phyloP scores from a whole-genome alignment of 2,113 vertebrate genomes.

The Phylloscopus trochiloides region DNA sequence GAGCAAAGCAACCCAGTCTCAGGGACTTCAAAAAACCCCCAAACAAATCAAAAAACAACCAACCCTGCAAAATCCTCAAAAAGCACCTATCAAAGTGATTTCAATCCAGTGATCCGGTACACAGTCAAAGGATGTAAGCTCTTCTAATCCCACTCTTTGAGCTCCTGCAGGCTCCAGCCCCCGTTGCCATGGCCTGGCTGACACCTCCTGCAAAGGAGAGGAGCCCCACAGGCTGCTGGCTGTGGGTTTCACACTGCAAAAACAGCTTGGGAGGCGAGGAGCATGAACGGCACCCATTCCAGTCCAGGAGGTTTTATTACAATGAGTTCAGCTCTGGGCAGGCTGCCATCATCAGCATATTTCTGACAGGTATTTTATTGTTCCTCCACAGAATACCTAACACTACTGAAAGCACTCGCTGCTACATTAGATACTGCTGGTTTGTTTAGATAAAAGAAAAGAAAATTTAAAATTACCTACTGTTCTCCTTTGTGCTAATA shows the following conservation, averaged over 20 bases:
- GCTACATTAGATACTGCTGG: neutral
- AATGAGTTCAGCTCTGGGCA: slow-evolving; percentile 41
- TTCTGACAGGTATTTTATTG: slow-evolving; percentile 58
- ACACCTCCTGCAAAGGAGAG: slow-evolving; percentile 54
- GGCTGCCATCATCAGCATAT: slow-evolving; percentile 27
- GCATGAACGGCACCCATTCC: slow-evolving; percentile 29
- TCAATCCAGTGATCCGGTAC: slow-evolving; percentile 70
- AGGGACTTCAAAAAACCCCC: slow-evolving; percentile 54
- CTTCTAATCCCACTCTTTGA: slow-evolving; percentile 81
- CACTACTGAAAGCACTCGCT: neutral
- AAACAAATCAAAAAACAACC: slow-evolving; percentile 6
- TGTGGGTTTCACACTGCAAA: slow-evolving; percentile 49
- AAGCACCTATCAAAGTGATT: slow-evolving; percentile 75
- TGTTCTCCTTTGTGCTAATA: slow-evolving; percentile 7
- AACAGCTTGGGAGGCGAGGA: slow-evolving; percentile 36
- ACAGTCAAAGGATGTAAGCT: slow-evolving; percentile 81
- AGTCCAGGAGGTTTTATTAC: slow-evolving; percentile 38
- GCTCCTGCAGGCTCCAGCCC: slow-evolving; percentile 67
- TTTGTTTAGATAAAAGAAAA: neutral
- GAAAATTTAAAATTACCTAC: neutral
- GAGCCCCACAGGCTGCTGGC: slow-evolving; percentile 69
- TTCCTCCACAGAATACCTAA: neutral
- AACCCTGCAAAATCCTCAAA: slow-evolving; percentile 62
- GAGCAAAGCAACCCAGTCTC: slow-evolving; percentile 43
- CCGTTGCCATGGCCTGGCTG: slow-evolving; percentile 55